Evolutionary conservation across 1,140 invertebrate species (phyloP).

Genomic region (Drosophila ercepeae): DNA sequence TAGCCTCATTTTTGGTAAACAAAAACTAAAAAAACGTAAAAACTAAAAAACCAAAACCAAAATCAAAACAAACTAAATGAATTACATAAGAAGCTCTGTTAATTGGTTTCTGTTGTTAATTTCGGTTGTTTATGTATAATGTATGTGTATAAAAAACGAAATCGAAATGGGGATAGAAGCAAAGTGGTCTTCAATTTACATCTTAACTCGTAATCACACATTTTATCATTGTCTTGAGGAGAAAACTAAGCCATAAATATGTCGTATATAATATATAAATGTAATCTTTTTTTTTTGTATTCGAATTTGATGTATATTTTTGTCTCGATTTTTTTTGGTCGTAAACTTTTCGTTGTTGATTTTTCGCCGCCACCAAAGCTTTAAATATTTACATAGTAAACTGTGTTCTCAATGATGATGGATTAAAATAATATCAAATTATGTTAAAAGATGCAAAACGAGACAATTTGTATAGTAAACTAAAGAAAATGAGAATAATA

Average conservation of each 20-base stretch:
- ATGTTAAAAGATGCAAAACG: constrained; percentile 46
- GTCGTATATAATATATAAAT: neutral
- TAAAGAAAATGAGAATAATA: constrained; percentile 53
- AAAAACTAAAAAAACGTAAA: constrained; percentile 66
- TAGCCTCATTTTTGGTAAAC: constrained; percentile 74
- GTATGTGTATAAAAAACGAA: constrained; percentile 68
- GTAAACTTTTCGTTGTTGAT: constrained; percentile 33
- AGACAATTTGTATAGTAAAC: constrained; percentile 77
- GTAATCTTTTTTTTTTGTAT: constrained; percentile 21
- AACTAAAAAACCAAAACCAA: too few species aligned
- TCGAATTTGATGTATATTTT: constrained; percentile 18
- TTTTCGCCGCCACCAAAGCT: constrained; percentile 77
- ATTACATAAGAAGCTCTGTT: constrained; percentile 50
- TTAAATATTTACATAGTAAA: constrained; percentile 80
- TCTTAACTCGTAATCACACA: constrained; percentile 35
- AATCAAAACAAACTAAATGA: constrained; percentile 45
- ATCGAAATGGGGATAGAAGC: constrained; percentile 41
- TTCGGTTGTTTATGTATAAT: constrained; percentile 73
- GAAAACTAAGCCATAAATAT: neutral
- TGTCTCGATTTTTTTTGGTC: neutral
- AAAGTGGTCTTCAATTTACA: constrained; percentile 72
- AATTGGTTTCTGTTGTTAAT: constrained; percentile 60
- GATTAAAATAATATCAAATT: constrained; percentile 42
- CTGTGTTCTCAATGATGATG: constrained; percentile 67
- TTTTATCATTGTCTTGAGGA: neutral